Conservation (phyloP, 2,888 invertebrate genomes). For the Syritta pipiens region DNA sequence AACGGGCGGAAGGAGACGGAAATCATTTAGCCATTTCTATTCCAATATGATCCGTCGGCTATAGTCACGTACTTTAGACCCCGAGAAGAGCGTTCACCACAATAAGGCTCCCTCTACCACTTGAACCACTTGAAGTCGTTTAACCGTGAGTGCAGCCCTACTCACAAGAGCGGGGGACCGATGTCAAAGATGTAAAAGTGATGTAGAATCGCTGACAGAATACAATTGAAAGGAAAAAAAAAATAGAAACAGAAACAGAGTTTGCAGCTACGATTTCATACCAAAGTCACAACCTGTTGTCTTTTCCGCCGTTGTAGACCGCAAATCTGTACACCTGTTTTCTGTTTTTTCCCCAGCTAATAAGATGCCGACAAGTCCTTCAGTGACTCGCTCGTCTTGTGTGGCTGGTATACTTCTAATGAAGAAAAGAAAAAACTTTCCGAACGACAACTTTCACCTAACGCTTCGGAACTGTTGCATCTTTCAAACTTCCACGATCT, state of each 20-base stretch:
- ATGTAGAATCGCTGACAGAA: constrained; percentile 36
- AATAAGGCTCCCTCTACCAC: constrained; percentile 15
- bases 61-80: constrained; percentile 42
- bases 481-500: constrained; percentile 14
- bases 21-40: constrained; percentile 62
- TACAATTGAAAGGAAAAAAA: constrained; percentile 21
- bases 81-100: constrained; percentile 19
- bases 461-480: background rate
- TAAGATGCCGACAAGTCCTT: constrained; percentile 8
- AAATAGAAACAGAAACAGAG: constrained; percentile 32
- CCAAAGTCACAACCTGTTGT: constrained; percentile 42
- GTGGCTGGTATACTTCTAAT: background rate
- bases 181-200: constrained; percentile 5
- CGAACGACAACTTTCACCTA: constrained; percentile 55
- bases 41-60: constrained; percentile 50
- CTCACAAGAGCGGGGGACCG: too few species aligned
- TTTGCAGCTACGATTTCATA: constrained; percentile 51
- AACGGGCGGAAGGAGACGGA: constrained; percentile 41
- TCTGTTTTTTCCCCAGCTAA: constrained; percentile 25
- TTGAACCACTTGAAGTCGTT: constrained; percentile 46
- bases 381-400: background rate
- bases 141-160: constrained; percentile 39
- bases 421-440: constrained; percentile 3
- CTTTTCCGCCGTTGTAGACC: constrained; percentile 5
- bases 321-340: constrained; percentile 43